phyloP scores from a whole-genome alignment of 2,113 vertebrate species.

The Lophotis ruficrista region DNA sequence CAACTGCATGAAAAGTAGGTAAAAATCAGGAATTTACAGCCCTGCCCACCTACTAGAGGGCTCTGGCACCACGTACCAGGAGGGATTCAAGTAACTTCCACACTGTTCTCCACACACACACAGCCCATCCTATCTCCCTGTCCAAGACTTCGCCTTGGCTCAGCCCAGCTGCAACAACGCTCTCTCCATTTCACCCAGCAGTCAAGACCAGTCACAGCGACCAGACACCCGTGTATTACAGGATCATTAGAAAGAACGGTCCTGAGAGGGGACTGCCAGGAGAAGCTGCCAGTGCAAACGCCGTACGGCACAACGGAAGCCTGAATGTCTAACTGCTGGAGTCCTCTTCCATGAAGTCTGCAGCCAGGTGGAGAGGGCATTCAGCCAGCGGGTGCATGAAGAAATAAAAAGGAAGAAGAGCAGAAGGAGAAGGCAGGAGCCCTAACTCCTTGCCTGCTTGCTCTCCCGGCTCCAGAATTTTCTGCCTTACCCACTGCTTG shows the following conservation, averaged over 20 bases:
- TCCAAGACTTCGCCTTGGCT: background rate
- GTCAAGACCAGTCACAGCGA: background rate
- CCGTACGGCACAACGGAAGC: too few species aligned
- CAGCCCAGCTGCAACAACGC: background rate
- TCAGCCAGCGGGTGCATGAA: too few species aligned
- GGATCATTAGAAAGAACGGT: background rate
- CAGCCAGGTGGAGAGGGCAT: too few species aligned
- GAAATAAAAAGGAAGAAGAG: too few species aligned
- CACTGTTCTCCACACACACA: rapidly evolving
- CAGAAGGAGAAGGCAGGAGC: too few species aligned
- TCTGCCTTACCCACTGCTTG: too few species aligned
- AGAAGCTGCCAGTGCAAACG: background rate
- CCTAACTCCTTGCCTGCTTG: too few species aligned
- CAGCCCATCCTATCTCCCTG: background rate
- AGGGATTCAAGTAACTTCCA: background rate
- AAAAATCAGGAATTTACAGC: background rate
- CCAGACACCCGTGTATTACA: background rate
- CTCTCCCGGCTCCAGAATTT: too few species aligned
- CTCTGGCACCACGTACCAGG: rapidly evolving
- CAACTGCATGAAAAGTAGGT: background rate
- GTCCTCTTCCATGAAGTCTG: too few species aligned
- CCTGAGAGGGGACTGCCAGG: background rate
- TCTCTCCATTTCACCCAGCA: background rate
- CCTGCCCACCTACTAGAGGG: background rate
- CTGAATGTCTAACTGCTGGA: too few species aligned